Conservation (phyloP, 2,888 invertebrate genomes). For the Pimpla rufipes region DNA sequence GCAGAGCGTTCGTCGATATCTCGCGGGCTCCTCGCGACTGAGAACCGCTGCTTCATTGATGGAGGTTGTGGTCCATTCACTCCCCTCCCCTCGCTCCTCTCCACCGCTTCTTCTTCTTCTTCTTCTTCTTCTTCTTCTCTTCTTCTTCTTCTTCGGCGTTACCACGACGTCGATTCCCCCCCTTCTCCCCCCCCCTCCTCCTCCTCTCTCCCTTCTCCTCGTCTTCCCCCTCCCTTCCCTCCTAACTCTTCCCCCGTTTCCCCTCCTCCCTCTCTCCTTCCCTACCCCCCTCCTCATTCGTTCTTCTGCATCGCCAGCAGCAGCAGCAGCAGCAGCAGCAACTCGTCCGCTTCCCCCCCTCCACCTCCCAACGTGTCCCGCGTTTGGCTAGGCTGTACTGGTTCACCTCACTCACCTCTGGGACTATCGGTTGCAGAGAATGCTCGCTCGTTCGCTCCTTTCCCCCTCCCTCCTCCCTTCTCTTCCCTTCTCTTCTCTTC, state of each 20-base stretch:
- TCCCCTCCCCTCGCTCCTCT: slow-evolving; percentile 74
- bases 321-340: slow-evolving; percentile 13
- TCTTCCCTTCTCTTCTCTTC: neutral
- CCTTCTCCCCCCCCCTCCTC: slow-evolving; percentile 23
- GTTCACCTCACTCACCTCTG: slow-evolving; percentile 70
- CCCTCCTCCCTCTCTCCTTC: slow-evolving; percentile 24
- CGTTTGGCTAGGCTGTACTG: slow-evolving; percentile 65
- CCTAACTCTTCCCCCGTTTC: too few species aligned
- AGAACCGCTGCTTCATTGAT: slow-evolving; percentile 84
- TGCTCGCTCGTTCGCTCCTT: slow-evolving; percentile 55
- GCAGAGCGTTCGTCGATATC: neutral
- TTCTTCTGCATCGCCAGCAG: slow-evolving; percentile 53
- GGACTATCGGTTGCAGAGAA: slow-evolving; percentile 46
- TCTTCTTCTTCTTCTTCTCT: slow-evolving; percentile 76
- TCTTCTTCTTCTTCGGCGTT: slow-evolving; percentile 70
- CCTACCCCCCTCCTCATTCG: slow-evolving; percentile 27
- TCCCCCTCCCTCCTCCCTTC: neutral
- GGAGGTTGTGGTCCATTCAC: slow-evolving; percentile 81
- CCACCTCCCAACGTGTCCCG: slow-evolving; percentile 8
- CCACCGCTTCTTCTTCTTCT: slow-evolving; percentile 72
- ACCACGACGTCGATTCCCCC: slow-evolving; percentile 43
- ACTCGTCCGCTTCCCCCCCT: slow-evolving; percentile 22
- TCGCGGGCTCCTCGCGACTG: slow-evolving; percentile 66
- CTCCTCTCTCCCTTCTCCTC: slow-evolving; percentile 19
- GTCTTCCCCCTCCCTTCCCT: neutral